phyloP scores from a whole-genome alignment of 2,888 invertebrate genomes.

The Chromoteleia sp. region DNA sequence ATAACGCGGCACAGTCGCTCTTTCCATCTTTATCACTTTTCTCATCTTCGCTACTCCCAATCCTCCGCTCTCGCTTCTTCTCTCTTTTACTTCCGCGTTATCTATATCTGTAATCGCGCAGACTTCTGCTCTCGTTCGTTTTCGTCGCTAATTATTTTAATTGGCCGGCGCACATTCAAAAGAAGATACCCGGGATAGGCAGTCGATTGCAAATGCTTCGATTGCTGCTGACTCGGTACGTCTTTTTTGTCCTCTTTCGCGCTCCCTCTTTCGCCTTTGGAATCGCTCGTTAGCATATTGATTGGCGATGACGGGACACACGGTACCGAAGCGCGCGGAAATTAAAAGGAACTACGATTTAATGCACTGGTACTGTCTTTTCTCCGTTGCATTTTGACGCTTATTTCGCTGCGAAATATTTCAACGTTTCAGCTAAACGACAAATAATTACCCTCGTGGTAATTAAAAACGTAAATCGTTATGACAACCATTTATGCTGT shows the following conservation, averaged over 20 bases:
- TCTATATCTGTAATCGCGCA: slow-evolving; percentile 81
- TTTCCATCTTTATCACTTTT: slow-evolving; percentile 69
- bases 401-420: slow-evolving; percentile 21
- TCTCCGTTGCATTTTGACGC: slow-evolving; percentile 29
- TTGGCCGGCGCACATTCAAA: slow-evolving; percentile 84
- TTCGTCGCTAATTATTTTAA: slow-evolving; percentile 85
- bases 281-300: slow-evolving; percentile 84
- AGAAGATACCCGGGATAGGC: slow-evolving; percentile 78
- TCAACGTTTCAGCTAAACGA: not conserved
- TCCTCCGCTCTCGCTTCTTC: slow-evolving; percentile 59
- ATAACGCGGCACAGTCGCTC: slow-evolving; percentile 71
- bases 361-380: slow-evolving; percentile 72
- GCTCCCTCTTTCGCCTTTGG: slow-evolving; percentile 70
- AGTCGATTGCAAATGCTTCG: slow-evolving; percentile 74
- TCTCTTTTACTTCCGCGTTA: slow-evolving; percentile 72
- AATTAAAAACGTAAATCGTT: slow-evolving; percentile 7
- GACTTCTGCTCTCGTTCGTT: slow-evolving; percentile 81
- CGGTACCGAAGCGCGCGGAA: slow-evolving; percentile 73
- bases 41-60: slow-evolving; percentile 56
- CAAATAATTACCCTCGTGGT: slow-evolving; percentile 4
- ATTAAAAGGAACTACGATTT: slow-evolving; percentile 79
- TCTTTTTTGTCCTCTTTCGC: slow-evolving; percentile 61
- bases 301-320: slow-evolving; percentile 83
- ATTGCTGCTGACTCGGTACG: slow-evolving; percentile 73
- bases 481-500: not conserved